Percentiles rank a stretch among this genome's conserved stretches.
Conservation (phyloP, 2,888 invertebrate species). For the Ophion obscuratus region DNA sequence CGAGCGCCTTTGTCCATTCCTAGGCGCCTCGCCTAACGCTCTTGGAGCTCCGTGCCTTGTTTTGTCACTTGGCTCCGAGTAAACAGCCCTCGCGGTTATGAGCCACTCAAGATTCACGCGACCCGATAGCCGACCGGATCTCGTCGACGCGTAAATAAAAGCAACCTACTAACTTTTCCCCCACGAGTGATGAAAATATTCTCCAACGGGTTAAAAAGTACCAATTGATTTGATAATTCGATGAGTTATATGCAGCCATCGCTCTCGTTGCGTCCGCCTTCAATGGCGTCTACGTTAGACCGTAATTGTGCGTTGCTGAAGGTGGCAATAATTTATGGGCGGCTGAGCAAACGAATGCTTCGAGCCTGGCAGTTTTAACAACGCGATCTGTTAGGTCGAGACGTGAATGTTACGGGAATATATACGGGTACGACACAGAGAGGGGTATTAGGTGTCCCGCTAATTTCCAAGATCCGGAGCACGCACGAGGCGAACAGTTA, state of each 20-base stretch:
- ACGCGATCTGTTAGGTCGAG: constrained; percentile 5
- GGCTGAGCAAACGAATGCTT: not conserved
- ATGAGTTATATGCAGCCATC: not conserved
- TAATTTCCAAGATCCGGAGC: constrained; percentile 64
- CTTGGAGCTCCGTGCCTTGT: no score
- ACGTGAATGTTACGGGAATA: constrained; percentile 31
- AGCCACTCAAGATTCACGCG: no score
- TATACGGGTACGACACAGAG: not conserved
- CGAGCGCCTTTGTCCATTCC: no score
- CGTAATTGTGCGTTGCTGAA: not conserved
- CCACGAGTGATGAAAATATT: no score
- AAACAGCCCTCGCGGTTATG: no score
- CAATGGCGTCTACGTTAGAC: not conserved
- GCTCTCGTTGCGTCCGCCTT: not conserved
- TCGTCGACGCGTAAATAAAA: no score
- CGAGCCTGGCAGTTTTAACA: not conserved
- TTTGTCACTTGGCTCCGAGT: no score
- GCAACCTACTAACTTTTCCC: no score
- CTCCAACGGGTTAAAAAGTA: not conserved
- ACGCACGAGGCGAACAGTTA: constrained; percentile 75
- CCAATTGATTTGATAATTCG: not conserved
- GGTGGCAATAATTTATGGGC: not conserved
- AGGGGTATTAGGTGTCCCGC: constrained; percentile 46
- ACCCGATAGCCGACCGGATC: no score
- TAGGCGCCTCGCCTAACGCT: no score